A percentile compares a stretch with the other conserved stretches of the same genome.
These are phyloP conservation scores for Reticulitermes speratus DNA, from an alignment of 1,140 invertebrate species.

Conservation along the genomic window DNA sequence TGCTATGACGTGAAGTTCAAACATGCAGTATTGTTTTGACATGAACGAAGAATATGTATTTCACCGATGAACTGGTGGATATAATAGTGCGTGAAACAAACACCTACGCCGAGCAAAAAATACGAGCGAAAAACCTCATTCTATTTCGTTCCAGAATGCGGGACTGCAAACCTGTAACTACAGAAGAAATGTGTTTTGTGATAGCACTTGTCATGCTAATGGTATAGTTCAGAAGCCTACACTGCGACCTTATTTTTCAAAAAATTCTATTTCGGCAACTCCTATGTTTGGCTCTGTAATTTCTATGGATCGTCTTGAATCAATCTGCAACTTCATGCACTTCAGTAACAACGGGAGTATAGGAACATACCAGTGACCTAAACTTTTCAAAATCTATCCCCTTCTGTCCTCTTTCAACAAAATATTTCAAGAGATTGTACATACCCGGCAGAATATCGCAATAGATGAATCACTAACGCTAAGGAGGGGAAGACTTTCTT, in stretches of 20 bases:
- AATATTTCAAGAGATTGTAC: background rate
- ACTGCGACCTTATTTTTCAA: background rate
- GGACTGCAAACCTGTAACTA: background rate
- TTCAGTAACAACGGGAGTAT: background rate
- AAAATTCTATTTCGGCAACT: background rate
- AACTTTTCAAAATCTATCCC: conserved; percentile 17
- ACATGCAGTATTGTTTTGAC: no score
- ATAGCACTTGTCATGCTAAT: background rate
- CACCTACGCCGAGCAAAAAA: background rate
- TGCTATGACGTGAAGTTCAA: no score
- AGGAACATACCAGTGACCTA: background rate
- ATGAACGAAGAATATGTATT: no score
- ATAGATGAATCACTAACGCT: background rate
- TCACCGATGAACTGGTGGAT: background rate
- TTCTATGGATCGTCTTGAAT: background rate
- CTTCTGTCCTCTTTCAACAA: background rate
- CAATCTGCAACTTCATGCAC: background rate
- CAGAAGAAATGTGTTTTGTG: background rate
- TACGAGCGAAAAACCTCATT: background rate
- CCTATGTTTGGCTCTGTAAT: background rate
- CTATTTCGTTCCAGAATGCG: background rate
- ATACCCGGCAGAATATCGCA: background rate
- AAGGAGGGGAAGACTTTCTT: background rate
- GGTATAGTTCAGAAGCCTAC: background rate
- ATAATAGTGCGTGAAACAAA: background rate